Evolutionary conservation across 1,140 invertebrate species (phyloP), one percentile per base, ranked within the genome.

Genomic region (Hypsibius dujardini): DNA sequence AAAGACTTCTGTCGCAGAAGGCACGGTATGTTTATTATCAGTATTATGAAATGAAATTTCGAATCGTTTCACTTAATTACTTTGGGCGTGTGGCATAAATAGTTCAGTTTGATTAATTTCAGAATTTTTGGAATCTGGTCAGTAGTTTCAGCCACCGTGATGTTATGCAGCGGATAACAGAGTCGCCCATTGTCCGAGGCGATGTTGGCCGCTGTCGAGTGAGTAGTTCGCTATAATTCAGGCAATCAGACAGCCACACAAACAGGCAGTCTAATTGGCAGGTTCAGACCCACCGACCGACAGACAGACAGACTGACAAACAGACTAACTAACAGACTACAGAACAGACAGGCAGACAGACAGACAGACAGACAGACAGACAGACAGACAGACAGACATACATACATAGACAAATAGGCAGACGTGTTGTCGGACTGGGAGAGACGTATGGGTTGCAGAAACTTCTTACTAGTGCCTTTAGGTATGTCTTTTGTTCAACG

Each of bases 121-220:
- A 56, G 50, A 67, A 67, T 42, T 67, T 67, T 42, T 67, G 62
- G 62, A 3, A 12, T 12, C 3, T 67, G 12, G 62, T 67, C 12
- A 67, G 12, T 67, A 42, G 12, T 15, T 12, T 67, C 62, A 15
- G 62, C 62, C 62, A 67, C 45, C 62, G 62, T 7, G 62, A 67
- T 67, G 62, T 67, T 3, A 12, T 67, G 12, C 62, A 67, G 62
- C 12, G 62, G 62, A 67, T 67, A 12, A 42, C 12, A 7, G 12
- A 15, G 3, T 12, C 62, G 3, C 62, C 3, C 3, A 15, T 45
- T 45, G 62, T 42, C 42, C 62, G 42, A 12, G 45, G 3, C 3
- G 62, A 67, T 67, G 42, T 42, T 67, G 42, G 62, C 12, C 62
- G 62, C 7, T 67, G 62, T 67, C 62, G 62, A 45, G 62, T 67